Evolutionary conservation across 2,113 vertebrate species (phyloP).

Genomic region (Chamaea fasciata): DNA sequence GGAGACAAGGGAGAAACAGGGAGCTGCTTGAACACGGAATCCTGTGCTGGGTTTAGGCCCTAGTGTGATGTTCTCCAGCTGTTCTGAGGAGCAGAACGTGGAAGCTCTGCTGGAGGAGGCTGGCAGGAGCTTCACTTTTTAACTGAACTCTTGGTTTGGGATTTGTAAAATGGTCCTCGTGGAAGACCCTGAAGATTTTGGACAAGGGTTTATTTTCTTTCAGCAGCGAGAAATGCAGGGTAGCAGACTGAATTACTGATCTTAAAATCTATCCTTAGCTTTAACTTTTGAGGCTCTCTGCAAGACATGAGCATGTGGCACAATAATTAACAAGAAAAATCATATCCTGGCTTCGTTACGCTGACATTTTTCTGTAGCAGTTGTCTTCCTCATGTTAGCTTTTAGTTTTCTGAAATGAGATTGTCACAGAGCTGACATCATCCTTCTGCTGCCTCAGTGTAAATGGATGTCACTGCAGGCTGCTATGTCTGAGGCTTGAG

Average conservation of each 20-base stretch:
- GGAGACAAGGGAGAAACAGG: not conserved
- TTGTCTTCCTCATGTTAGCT: not conserved
- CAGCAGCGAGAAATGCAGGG: accelerated
- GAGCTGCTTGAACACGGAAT: not conserved
- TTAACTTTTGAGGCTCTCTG: not conserved
- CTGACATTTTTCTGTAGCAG: not conserved
- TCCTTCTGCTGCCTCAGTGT: not conserved
- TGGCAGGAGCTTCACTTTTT: not conserved
- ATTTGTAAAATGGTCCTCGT: not conserved
- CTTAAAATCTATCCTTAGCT: not conserved
- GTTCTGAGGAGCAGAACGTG: not conserved
- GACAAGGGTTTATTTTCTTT: not conserved
- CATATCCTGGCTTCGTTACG: not conserved
- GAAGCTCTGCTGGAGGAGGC: not conserved
- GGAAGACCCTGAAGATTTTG: not conserved
- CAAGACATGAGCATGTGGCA: not conserved
- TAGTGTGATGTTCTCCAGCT: not conserved
- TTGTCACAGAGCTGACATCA: not conserved
- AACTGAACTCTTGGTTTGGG: not conserved
- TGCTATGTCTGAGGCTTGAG: not conserved
- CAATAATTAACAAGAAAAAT: not conserved
- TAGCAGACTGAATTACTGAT: not conserved
- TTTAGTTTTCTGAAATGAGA: not conserved
- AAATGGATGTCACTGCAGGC: not conserved
- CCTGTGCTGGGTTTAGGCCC: not conserved